phyloP scores from a whole-genome alignment of 2,888 invertebrate genomes.

The Phyllotreta striolata region DNA sequence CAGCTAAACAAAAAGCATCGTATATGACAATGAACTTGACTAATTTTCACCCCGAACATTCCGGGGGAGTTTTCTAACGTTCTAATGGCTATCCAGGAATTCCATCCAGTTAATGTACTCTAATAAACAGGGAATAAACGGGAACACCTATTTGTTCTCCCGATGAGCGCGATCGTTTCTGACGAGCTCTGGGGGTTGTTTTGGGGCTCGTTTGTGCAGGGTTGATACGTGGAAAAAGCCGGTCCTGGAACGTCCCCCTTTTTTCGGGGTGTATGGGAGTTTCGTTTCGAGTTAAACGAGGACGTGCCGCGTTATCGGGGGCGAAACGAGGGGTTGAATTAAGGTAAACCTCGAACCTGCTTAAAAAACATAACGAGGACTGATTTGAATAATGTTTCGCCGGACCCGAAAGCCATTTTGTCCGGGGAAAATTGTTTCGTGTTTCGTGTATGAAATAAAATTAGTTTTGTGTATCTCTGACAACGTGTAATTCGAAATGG shows the following conservation, averaged over 20 bases:
- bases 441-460: too few relatives aligned
- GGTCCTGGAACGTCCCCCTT: too few relatives aligned
- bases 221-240: too few relatives aligned
- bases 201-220: background rate
- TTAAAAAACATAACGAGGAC: slow-evolving; percentile 12
- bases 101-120: slow-evolving; percentile 6
- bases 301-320: slow-evolving; percentile 12
- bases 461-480: too few relatives aligned
- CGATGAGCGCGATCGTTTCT: slow-evolving; percentile 9
- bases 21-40: slow-evolving; percentile 6
- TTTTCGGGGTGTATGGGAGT: background rate
- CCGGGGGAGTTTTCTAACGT: slow-evolving; percentile 1
- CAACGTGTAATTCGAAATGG: too few relatives aligned
- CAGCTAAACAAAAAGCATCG: slow-evolving; percentile 1
- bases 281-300: slow-evolving; percentile 12
- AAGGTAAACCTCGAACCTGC: slow-evolving; percentile 9
- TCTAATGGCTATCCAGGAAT: slow-evolving; percentile 6
- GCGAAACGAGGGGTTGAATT: slow-evolving; percentile 8
- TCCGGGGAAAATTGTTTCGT: too few relatives aligned
- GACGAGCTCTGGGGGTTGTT: background rate
- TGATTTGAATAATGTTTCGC: slow-evolving; percentile 3
- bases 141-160: slow-evolving; percentile 6
- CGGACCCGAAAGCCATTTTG: too few relatives aligned
- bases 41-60: background rate
- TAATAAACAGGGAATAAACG: slow-evolving; percentile 2